Conservation (phyloP, 2,888 invertebrate species). For the Dryocosmus kuriphilus region DNA sequence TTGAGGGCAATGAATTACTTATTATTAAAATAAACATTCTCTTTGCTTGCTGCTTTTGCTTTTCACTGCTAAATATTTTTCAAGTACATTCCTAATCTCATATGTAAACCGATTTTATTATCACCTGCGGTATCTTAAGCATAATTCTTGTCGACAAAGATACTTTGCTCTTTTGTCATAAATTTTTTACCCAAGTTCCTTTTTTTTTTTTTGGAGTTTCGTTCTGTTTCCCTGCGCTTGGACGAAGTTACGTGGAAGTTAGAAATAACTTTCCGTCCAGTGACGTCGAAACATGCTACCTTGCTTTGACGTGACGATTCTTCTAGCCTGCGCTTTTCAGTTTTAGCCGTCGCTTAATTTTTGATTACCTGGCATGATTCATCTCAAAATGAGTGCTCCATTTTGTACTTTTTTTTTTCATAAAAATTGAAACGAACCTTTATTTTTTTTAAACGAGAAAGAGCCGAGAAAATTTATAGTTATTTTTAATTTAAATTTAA, state of each 20-base stretch:
- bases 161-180: background rate
- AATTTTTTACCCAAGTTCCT: background rate
- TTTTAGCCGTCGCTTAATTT: conserved; percentile 6
- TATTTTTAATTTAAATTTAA: too few relatives aligned
- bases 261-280: conserved; percentile 64
- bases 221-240: conserved; percentile 55
- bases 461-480: background rate
- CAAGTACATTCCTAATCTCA: background rate
- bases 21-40: background rate
- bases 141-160: background rate
- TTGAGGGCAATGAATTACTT: background rate
- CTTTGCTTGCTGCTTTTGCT: conserved; percentile 3
- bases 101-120: background rate
- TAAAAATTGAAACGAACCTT: background rate
- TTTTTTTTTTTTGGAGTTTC: conserved; percentile 37
- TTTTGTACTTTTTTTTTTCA: background rate
- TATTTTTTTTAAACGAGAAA: background rate
- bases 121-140: background rate
- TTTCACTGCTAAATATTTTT: conserved; percentile 15
- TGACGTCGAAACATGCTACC: conserved; percentile 53
- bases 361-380: conserved; percentile 32
- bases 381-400: background rate
- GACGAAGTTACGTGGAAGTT: conserved; percentile 61
- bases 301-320: conserved; percentile 34
- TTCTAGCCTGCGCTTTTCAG: conserved; percentile 24